phyloP scores from a whole-genome alignment of 2,797 vertebrate species.

The Parauchenoglanis punctatus region DNA sequence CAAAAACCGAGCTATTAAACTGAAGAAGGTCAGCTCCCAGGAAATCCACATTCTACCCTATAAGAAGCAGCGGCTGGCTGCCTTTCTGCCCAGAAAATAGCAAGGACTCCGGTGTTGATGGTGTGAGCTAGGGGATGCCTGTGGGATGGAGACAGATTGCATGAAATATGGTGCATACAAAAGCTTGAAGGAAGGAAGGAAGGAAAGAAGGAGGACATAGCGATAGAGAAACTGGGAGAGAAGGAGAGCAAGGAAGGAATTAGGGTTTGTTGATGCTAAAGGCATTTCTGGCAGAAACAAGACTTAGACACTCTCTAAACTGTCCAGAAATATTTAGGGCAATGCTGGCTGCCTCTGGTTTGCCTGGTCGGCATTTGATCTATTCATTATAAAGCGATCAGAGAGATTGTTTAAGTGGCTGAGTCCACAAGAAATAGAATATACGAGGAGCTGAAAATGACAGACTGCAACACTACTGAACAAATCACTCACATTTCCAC shows the following conservation, averaged over 20 bases:
- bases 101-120: constrained; percentile 44
- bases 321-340: constrained; percentile 48
- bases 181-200: neutral
- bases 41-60: constrained; percentile 98
- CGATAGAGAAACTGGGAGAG: constrained; percentile 10
- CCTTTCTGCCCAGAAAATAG: constrained; percentile 96
- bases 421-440: constrained; percentile 39
- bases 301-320: constrained; percentile 34
- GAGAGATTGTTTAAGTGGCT: constrained; percentile 36
- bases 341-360: constrained; percentile 34
- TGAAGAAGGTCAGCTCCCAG: constrained; percentile 98
- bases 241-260: constrained; percentile 14
- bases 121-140: neutral
- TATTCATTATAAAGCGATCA: constrained; percentile 52
- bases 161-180: constrained; percentile 12
- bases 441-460: constrained; percentile 33
- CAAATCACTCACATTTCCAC: constrained; percentile 31
- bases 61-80: constrained; percentile 96
- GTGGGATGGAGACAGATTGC: constrained; percentile 21
- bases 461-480: constrained; percentile 53
- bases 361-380: constrained; percentile 44
- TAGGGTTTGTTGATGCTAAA: constrained; percentile 51
- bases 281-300: constrained; percentile 52
- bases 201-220: neutral
- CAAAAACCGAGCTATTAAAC: constrained; percentile 92